phyloP scores from a whole-genome alignment of 2,113 vertebrate species.

The Acanthisitta chloris region DNA sequence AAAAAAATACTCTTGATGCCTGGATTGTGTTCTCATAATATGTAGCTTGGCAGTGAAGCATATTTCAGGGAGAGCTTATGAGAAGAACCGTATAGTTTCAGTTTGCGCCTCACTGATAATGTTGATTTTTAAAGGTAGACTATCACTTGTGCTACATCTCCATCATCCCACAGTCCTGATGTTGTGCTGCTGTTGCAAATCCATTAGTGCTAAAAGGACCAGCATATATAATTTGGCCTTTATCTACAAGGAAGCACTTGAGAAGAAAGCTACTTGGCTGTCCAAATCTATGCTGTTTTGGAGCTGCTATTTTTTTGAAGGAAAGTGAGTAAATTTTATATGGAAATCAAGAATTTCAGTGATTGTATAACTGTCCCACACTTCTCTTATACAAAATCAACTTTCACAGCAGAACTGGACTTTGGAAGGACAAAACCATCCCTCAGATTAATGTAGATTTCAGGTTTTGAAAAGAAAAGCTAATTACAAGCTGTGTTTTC shows the following conservation, averaged over 20 bases:
- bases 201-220: background rate
- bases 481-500: background rate
- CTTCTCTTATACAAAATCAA: background rate
- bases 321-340: background rate
- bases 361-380: background rate
- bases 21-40: background rate
- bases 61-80: background rate
- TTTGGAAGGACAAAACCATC: background rate
- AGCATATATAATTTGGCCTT: background rate
- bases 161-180: background rate
- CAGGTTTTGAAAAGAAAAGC: background rate
- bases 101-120: background rate
- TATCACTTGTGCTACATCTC: background rate
- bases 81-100: background rate
- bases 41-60: background rate
- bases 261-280: background rate
- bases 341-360: background rate
- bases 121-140: background rate
- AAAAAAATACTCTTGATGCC: background rate
- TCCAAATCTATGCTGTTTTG: background rate
- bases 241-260: background rate
- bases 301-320: background rate
- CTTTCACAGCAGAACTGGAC: background rate
- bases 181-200: background rate
- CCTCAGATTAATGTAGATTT: background rate